Evolutionary conservation across 2,113 vertebrate genomes (phyloP).

Genomic region (Hoplias malabaricus): DNA sequence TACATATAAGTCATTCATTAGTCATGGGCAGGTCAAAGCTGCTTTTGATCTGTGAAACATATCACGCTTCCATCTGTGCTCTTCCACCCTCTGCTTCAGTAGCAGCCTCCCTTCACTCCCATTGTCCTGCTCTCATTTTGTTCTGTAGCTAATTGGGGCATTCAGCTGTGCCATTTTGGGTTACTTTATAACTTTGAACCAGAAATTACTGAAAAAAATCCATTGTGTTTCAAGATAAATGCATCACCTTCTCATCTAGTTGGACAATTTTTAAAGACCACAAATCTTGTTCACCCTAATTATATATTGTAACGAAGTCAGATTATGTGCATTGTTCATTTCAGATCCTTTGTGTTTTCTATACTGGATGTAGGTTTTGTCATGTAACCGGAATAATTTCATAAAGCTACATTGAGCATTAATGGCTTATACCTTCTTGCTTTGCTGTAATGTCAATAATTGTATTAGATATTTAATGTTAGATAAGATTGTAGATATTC

Average conservation of each 20-base stretch:
- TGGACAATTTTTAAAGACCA: too few species aligned
- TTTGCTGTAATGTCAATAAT: too few species aligned
- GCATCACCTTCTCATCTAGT: background rate
- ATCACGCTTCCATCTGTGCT: slow-evolving; percentile 45
- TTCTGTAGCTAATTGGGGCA: slow-evolving; percentile 26
- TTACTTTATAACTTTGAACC: background rate
- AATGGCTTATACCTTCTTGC: too few species aligned
- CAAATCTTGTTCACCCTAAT: too few species aligned
- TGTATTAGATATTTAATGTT: too few species aligned
- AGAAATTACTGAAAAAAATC: background rate
- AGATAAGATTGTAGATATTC: too few species aligned
- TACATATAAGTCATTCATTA: slow-evolving; percentile 11
- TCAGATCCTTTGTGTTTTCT: too few species aligned
- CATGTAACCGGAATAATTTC: too few species aligned
- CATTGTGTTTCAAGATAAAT: background rate
- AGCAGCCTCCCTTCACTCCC: slow-evolving; percentile 21
- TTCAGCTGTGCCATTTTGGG: slow-evolving; percentile 36
- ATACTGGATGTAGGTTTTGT: too few species aligned
- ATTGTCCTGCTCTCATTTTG: slow-evolving; percentile 34
- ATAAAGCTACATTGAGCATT: too few species aligned
- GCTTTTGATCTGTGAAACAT: slow-evolving; percentile 19
- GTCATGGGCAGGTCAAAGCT: slow-evolving; percentile 19
- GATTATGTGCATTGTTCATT: too few species aligned
- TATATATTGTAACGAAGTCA: too few species aligned
- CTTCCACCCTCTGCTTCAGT: slow-evolving; percentile 37